Base-by-base conservation (phyloP, 2,888 invertebrate species). In the Thereva unica region DNA sequence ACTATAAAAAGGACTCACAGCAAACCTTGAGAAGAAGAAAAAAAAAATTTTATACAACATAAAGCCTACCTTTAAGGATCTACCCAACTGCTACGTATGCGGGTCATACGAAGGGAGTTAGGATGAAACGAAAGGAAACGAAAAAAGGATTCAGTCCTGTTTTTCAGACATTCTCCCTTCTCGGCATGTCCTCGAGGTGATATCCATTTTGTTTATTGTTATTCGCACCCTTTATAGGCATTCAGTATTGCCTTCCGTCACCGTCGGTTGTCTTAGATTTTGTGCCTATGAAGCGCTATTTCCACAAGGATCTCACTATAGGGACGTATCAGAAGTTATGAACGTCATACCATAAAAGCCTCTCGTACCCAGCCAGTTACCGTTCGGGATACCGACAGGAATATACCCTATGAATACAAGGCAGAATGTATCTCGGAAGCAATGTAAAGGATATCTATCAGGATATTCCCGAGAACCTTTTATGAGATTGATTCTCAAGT, bases 171-270 rank as follows among this genome's bases (percentile, higher is more conserved):
- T 50, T 50, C 42, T 61, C 50, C 50, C 59, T 61, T 50, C 50
- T 40, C 40, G 41, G 2, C 34, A 61, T 47, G 47, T 59, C 45
- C 57, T 59, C 57, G 57, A 61, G 61, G 61, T 61, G 61, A 61
- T 61, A 61, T 49, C 41, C 50, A 50, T 61, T 61, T 61, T 40
- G 61, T 61, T 61, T 61, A 61, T 23, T 61, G 61, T 61, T 61
- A 61, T 61, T 61, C 50, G 61, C 50, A 61, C 50, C 41, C 50
- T 61, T 61, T 61, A 61, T 35, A 50, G 41, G 61, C 50, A 23
- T 23, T 23, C 23, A 40, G 12, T 41, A 47, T 41, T 49, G 37
- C 50, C 61, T 61, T 61, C 49, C 61, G 61, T 61, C 61, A 50
- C 50, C 61, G 50, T 61, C 37, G 61, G 49, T 49, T 49, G 10